Percentiles rank a stretch among this genome's conserved stretches.
phyloP scores from a whole-genome alignment of 2,797 vertebrate species.

The Spinus olivaceus region DNA sequence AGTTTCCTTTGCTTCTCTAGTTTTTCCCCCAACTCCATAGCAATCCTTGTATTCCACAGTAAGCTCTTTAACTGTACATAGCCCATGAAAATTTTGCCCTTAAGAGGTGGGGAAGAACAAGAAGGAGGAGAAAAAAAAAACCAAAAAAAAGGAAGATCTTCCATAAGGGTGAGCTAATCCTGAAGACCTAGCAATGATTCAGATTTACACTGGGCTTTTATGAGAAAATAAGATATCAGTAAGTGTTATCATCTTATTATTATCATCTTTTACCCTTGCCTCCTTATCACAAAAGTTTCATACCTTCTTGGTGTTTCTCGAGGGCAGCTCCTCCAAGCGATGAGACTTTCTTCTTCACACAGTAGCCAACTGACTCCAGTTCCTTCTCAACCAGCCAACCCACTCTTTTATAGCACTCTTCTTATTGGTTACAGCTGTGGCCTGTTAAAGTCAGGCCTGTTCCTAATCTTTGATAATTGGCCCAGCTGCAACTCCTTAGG shows the following conservation, averaged over 20 bases:
- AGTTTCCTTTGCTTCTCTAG: neutral
- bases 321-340: no score
- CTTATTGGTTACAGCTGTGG: no score
- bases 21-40: neutral
- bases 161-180: neutral
- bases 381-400: no score
- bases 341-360: no score
- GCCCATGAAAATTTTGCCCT: neutral
- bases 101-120: neutral
- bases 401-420: no score
- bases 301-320: no score
- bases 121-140: neutral
- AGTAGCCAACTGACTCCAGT: no score
- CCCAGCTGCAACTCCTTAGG: no score
- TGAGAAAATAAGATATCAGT: neutral
- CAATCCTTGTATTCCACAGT: neutral
- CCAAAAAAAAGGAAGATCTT: neutral
- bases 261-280: no score
- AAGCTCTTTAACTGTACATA: neutral
- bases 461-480: no score
- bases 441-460: no score
- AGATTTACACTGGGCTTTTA: neutral
- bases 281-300: no score
- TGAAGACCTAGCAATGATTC: neutral
- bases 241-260: neutral